Percentiles rank a stretch among this genome's conserved stretches.
phyloP scores from a whole-genome alignment of 2,113 vertebrate genomes.

The Thalassarche chlororhynchos region DNA sequence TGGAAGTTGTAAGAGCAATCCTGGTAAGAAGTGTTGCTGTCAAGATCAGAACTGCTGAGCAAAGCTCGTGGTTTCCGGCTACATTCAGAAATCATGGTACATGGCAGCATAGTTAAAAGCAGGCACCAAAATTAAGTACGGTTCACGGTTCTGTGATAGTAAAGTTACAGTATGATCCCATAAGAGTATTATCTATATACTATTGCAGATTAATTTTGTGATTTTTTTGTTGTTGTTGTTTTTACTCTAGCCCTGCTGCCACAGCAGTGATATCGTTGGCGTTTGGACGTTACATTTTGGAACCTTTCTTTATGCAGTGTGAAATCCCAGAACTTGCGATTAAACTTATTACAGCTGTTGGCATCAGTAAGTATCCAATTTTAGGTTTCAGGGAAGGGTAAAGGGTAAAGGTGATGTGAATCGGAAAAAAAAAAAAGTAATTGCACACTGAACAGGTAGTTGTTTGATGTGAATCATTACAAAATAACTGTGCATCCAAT shows the following conservation, averaged over 20 bases:
- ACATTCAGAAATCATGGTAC: background rate
- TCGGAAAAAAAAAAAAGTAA: background rate
- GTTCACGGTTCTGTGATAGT: background rate
- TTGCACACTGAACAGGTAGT: background rate
- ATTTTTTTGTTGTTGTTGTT: background rate
- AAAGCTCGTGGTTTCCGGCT: background rate
- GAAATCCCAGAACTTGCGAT: constrained; percentile 86
- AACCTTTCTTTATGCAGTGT: constrained; percentile 96
- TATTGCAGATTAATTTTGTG: background rate
- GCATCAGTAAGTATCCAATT: constrained; percentile 87
- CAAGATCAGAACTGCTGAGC: background rate
- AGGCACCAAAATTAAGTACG: background rate
- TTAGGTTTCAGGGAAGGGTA: background rate
- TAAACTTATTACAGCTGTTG: constrained; percentile 89
- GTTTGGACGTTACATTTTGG: constrained; percentile 94
- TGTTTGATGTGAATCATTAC: background rate
- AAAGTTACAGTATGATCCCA: background rate
- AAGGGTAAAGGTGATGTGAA: background rate
- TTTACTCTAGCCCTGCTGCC: constrained; percentile 84
- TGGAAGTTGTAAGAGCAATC: background rate
- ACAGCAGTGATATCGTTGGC: constrained; percentile 93
- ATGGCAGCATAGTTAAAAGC: background rate
- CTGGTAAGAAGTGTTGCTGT: background rate
- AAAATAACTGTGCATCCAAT: background rate
- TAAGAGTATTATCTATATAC: background rate